Base-by-base conservation (phyloP, 2,113 vertebrate species). In the Rhombomys opimus region DNA sequence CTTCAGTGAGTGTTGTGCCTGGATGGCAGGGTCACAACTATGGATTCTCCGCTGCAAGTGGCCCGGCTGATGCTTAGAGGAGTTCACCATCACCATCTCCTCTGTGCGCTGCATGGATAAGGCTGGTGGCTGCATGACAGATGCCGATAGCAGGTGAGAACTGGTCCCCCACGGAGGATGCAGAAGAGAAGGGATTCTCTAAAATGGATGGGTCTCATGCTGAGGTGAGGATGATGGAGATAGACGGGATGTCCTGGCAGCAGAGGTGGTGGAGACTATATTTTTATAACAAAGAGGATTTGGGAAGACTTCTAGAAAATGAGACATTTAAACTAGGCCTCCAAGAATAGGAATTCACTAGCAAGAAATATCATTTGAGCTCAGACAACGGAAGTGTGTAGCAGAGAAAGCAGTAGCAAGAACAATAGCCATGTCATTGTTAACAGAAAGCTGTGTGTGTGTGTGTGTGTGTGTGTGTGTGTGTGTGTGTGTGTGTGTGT, bases 1-100 rank as follows among this genome's bases (percentile, higher is more conserved):
- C 12, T 59, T 22, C 17, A 38, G 23, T 5, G 22, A 38, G 27
- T 17, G n/a, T 68, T 94, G 35, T 18, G 13, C 11, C 2, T 11
- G 46, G 30, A 23, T 61, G 38, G 22, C 22, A 20, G 17, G 54
- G 32, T 1, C 35, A 30, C 8, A 32, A 10, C 57, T 6, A 1
- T 27, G 1, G 0, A 73, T 6, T 8, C 30, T 65, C 9, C 5
- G 15, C 67, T 91, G 15, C 6, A 3, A 73, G 0, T 61, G 38
- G 5, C 41, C 46, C 68, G 80, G 27, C 7, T 2, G 14, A 54
- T 12, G 35, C 17, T 25, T 6, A 6, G 25, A 15, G 3, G 22
- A 13, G 72, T n/a, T 57, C 52, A 46, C 1, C 1, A 5, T 18
- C 11, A 27, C 52, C 68, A 9, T 65, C 61, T 85, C 57, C 54